These are phyloP conservation scores for Maniola jurtina DNA, from an alignment of 1,140 invertebrate genomes.

Conservation along the genomic window DNA sequence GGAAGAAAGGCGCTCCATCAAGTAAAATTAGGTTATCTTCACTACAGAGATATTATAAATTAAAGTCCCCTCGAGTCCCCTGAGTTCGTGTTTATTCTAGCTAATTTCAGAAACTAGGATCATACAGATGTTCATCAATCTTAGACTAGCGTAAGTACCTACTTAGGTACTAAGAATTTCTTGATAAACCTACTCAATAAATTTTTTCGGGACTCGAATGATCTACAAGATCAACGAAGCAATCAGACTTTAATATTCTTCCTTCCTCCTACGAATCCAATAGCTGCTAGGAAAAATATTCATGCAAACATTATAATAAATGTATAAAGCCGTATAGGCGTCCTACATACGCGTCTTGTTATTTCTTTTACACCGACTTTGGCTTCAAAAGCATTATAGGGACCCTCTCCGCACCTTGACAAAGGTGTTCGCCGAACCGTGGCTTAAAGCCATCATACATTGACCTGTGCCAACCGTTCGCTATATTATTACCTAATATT, in stretches of 20 bases:
- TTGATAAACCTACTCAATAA: background rate
- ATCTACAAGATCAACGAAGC: background rate
- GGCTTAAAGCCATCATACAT: constrained; percentile 22
- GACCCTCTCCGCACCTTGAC: constrained; percentile 1
- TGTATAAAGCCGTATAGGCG: background rate
- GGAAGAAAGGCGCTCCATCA: too few species aligned
- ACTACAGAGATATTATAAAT: too few species aligned
- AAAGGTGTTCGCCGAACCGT: constrained; percentile 21
- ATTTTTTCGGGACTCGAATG: too few species aligned
- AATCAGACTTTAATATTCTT: background rate
- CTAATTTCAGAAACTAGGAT: too few species aligned
- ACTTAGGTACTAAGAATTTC: too few species aligned
- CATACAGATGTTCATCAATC: too few species aligned
- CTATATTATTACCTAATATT: too few species aligned
- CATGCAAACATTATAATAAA: background rate
- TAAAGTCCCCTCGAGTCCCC: too few species aligned
- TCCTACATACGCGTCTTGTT: background rate
- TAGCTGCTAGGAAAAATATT: background rate
- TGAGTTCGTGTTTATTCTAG: too few species aligned
- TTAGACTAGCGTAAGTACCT: too few species aligned
- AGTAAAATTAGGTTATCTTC: too few species aligned
- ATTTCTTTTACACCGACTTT: constrained; percentile 1
- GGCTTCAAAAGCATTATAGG: background rate
- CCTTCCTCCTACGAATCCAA: background rate
- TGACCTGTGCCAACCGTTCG: constrained; percentile 12